Percentiles rank a stretch among this genome's conserved stretches.
These are phyloP conservation scores for Chrysolina haemoptera DNA, from an alignment of 2,888 invertebrate species.

Conservation along the genomic window DNA sequence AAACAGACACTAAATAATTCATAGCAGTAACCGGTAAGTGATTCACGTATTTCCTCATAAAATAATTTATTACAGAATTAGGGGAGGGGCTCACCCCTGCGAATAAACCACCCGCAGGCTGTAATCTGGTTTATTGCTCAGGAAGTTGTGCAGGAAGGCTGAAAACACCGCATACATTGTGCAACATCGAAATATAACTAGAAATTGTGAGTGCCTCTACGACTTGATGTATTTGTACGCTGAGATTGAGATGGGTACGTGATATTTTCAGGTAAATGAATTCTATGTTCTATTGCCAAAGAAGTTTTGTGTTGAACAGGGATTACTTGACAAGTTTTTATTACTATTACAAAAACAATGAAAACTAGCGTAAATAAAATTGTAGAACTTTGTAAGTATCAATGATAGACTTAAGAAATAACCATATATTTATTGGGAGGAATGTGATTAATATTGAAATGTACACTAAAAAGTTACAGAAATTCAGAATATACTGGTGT, in stretches of 20 bases:
- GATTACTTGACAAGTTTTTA: no score
- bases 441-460: no score
- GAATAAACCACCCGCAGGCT: background rate
- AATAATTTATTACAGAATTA: constrained; percentile 34
- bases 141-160: constrained; percentile 7
- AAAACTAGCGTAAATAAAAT: no score
- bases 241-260: background rate
- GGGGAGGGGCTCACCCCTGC: constrained; percentile 14
- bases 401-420: no score
- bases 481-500: no score
- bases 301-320: no score
- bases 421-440: no score
- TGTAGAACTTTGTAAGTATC: no score
- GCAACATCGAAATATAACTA: background rate
- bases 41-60: constrained; percentile 42
- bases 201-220: background rate
- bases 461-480: no score
- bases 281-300: no score
- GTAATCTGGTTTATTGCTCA: constrained; percentile 17
- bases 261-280: background rate
- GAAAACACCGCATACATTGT: constrained; percentile 8
- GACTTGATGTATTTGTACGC: background rate
- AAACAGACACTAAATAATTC: constrained; percentile 29
- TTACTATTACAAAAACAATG: no score
- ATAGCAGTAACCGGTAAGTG: constrained; percentile 38